These are phyloP conservation scores for Erinaceus europaeus DNA, from an alignment of 2,113 vertebrate species.

Conservation along the genomic window DNA sequence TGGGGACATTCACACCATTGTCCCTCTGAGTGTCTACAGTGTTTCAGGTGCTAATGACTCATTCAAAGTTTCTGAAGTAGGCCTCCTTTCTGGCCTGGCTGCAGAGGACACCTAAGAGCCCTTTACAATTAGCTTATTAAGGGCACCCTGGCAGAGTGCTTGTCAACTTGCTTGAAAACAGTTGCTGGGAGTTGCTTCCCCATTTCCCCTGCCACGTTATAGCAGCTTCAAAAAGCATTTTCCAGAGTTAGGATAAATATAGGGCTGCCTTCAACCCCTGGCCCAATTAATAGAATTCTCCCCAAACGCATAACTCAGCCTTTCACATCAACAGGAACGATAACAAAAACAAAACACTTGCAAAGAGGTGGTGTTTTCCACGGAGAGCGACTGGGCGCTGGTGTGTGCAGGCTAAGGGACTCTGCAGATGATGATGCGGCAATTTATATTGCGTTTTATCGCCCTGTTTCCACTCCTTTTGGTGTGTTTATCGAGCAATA, in stretches of 20 bases:
- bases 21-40: background rate
- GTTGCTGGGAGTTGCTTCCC: background rate
- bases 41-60: constrained; percentile 41
- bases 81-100: background rate
- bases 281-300: constrained; percentile 1
- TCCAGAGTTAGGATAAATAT: background rate
- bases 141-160: constrained; percentile 10
- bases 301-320: constrained; percentile 6
- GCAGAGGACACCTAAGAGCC: constrained; percentile 29
- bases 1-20: background rate
- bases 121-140: constrained; percentile 54
- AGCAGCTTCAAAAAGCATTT: background rate
- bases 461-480: background rate
- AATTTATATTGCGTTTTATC: background rate
- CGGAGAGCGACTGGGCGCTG: background rate
- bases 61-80: constrained; percentile 27
- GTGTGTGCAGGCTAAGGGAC: background rate
- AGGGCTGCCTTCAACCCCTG: background rate
- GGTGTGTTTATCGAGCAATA: background rate
- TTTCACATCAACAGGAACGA: background rate
- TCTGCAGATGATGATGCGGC: background rate
- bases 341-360: background rate
- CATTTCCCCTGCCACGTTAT: background rate
- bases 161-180: constrained; percentile 30
- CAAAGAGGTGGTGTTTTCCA: background rate